Base-by-base conservation (phyloP, 2,797 vertebrate species). In the Manis crassicaudata region DNA sequence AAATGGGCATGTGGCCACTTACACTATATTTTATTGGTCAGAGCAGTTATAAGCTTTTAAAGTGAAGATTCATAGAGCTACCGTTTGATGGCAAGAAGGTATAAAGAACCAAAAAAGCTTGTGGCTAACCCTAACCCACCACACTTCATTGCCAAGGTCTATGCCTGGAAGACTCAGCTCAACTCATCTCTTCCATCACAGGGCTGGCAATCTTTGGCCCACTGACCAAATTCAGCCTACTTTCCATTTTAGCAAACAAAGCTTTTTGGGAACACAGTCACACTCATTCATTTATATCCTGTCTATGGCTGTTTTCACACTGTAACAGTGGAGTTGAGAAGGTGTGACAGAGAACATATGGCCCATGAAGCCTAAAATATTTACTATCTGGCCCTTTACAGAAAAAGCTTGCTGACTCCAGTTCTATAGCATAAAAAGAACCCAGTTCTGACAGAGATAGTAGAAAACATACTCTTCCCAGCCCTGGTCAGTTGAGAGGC, bases 321-420 rank as follows among this genome's bases (percentile, higher is more conserved):
- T 20, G 50, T 29, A 73, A 73, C 6, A 35, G 77, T 54, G 83
- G 86, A 92, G 70, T 7, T 72, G 46, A 94, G 25, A 20, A 79
- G 79, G n/a, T 93, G 83, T 62, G 89, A 68, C 54, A 67, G 58
- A 94, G 84, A 46, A 70, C 87, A 50, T n/a, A 70, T 81, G 81
- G 79, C 75, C 56, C 70, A 88, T 0, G 1, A 65, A 85, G 37
- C 32, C 37, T 58, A 86, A 96, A 84, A 90, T 67, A 90, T 87
- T 93, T 83, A 83, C 90, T 93, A 56, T 68, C 68, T 88, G 50
- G 54, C 56, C 79, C 50, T 77, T 88, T 60, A 92, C 5, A 11
- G 83, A 58, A 84, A 85, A 91, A n/a, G 43, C 46, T 65, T 90
- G 52, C 79, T n/a, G 67, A 87, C 40, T 43, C 14, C 13, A 81